A percentile compares a stretch with the other conserved stretches of the same genome.
Conservation (phyloP, 1,140 invertebrate genomes). For the Agrypnia vestita region DNA sequence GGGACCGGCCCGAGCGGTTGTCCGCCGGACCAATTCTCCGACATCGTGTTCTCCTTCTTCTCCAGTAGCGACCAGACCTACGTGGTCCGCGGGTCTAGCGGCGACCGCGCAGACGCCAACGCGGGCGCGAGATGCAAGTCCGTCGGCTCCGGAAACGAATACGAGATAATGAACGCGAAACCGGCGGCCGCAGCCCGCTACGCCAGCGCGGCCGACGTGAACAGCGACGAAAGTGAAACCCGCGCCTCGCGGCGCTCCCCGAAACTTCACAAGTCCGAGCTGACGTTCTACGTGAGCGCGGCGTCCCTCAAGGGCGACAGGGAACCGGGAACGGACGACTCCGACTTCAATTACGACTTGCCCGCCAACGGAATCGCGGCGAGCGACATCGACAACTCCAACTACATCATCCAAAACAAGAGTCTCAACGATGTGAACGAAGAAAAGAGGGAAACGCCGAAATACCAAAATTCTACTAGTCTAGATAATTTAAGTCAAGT, state of each 20-base stretch:
- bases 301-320: conserved; percentile 45
- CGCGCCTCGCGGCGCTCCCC: conserved; percentile 1
- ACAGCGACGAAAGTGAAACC: not conserved
- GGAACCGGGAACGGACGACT: conserved; percentile 1
- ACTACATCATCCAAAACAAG: conserved; percentile 41
- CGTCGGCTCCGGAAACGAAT: conserved; percentile 53
- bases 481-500: conserved; percentile 59
- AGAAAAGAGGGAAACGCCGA: conserved; percentile 23
- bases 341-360: conserved; percentile 43
- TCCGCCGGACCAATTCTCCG: conserved; percentile 55
- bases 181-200: conserved; percentile 15
- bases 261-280: conserved; percentile 53
- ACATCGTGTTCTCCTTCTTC: conserved; percentile 60
- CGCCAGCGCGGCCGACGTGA: conserved; percentile 19
- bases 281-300: conserved; percentile 56
- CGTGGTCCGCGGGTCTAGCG: conserved; percentile 43
- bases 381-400: conserved; percentile 20
- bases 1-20: conserved; percentile 14
- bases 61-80: conserved; percentile 56
- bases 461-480: conserved; percentile 59
- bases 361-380: conserved; percentile 9
- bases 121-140: conserved; percentile 31
- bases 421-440: conserved; percentile 53
- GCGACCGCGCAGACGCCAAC: conserved; percentile 3
- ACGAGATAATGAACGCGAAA: conserved; percentile 55